Evolutionary conservation across 1,140 invertebrate genomes (phyloP).

Genomic region (Achatina immaculata): DNA sequence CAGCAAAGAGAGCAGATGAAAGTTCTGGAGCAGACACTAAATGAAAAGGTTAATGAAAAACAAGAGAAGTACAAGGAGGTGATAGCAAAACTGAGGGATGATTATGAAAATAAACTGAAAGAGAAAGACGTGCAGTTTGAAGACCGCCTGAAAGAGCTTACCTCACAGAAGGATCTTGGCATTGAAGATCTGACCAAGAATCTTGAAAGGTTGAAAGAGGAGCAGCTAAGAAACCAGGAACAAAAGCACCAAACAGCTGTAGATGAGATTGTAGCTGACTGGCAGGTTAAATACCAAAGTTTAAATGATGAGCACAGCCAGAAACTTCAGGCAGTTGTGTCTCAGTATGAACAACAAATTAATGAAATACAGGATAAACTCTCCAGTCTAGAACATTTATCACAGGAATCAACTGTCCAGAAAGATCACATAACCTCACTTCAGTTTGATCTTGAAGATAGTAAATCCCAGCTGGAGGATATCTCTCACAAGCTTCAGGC

Average conservation of each 20-base stretch:
- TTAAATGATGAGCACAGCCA: slow-evolving; percentile 27
- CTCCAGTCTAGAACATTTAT: background rate
- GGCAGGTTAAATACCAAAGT: slow-evolving; percentile 43
- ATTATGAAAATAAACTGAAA: slow-evolving; percentile 62
- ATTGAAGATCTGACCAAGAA: slow-evolving; percentile 52
- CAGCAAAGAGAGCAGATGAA: slow-evolving; percentile 41
- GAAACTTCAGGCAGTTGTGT: background rate
- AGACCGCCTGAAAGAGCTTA: slow-evolving; percentile 52
- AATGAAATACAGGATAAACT: background rate
- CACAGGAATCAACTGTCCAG: background rate
- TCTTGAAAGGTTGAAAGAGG: slow-evolving; percentile 53
- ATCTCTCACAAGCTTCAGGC: background rate
- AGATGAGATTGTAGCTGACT: slow-evolving; percentile 37
- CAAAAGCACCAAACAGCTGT: slow-evolving; percentile 48
- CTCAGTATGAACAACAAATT: background rate
- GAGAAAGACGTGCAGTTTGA: slow-evolving; percentile 62
- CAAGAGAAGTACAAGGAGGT: slow-evolving; percentile 58
- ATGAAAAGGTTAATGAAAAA: slow-evolving; percentile 57
- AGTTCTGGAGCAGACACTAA: slow-evolving; percentile 55
- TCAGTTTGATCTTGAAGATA: slow-evolving; percentile 24
- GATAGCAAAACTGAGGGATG: slow-evolving; percentile 59
- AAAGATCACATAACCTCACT: background rate
- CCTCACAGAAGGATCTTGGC: slow-evolving; percentile 53
- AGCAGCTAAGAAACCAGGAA: slow-evolving; percentile 50
- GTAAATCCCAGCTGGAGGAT: background rate